Base-by-base conservation (phyloP, 2,113 vertebrate species). In the Corythaeola cristata region DNA sequence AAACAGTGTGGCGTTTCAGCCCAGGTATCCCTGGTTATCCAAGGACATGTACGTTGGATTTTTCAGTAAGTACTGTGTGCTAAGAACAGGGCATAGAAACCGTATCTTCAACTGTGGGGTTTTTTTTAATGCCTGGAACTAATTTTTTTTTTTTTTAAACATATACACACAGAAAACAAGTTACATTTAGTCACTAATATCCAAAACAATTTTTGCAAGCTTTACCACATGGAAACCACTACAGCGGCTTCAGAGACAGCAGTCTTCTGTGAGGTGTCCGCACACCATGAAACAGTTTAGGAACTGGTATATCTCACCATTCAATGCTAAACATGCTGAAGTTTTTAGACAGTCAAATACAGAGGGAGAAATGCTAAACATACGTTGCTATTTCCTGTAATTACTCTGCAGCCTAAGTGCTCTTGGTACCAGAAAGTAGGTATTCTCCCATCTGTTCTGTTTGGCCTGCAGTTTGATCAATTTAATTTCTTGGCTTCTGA, bases 1-100 rank as follows among this genome's bases (percentile, higher is more conserved):
- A 99, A 97, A 99, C 99, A 2, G 97, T 98, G 63, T 99, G 99
- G 99, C 99, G 99, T 63, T 99, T 99, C 97, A 99, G 99, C 86
- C 99, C 99, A 1, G 99, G 99, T 33, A 98, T 99, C 93, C 99
- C 99, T 35, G 99, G 99, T 32, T 99, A 99, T 93, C 99, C 99
- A 53, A 98, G 99, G 35, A 99, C 99, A 9, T 99, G 99, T 86
- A 99, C 99, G 9, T 96, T 99, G 96, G 99, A 99, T 96, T 99
- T 99, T 96, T 98, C 99, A 89, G 99, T 99, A 96, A 99, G 99
- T 98, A 79, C 45, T 14, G 9, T 32, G 4, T 59, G 12, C 76
- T 95, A 37, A 39, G 74, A 45, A 47, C 18, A 67, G 27, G 50
- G 71, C n/a, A 72, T n/a, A 35, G 55, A 41, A 93, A 84, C 13